phyloP scores from a whole-genome alignment of 2,888 invertebrate genomes.

The Drosophila vallismaia region DNA sequence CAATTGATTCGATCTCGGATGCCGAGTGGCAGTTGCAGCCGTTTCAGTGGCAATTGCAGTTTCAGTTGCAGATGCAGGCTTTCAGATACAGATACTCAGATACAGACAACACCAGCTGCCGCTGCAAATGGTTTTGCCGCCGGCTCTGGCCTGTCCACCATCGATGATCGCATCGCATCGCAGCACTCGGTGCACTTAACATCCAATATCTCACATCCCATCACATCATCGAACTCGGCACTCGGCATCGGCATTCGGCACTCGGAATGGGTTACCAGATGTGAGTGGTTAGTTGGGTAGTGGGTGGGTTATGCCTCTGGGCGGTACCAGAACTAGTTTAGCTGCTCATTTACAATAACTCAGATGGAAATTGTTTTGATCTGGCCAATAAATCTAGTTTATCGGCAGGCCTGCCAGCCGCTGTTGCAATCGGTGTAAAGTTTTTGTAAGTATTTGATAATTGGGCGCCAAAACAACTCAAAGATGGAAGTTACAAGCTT shows the following conservation, averaged over 20 bases:
- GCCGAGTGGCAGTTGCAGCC: slow-evolving; percentile 16
- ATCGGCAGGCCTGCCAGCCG: slow-evolving; percentile 45
- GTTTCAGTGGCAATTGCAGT: slow-evolving; percentile 19
- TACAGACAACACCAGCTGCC: slow-evolving; percentile 34
- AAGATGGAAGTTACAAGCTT: slow-evolving; percentile 14
- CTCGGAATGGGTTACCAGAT: slow-evolving; percentile 33
- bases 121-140: slow-evolving; percentile 12
- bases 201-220: slow-evolving; percentile 37
- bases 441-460: slow-evolving; percentile 27
- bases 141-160: slow-evolving; percentile 21
- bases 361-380: slow-evolving; percentile 53
- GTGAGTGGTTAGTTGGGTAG: slow-evolving; percentile 6
- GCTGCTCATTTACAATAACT: slow-evolving; percentile 52
- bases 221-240: slow-evolving; percentile 44
- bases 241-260: slow-evolving; percentile 1
- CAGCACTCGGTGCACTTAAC: slow-evolving; percentile 26
- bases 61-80: slow-evolving; percentile 43
- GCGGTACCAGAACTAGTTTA: slow-evolving; percentile 59
- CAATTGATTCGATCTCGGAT: slow-evolving; percentile 56
- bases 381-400: slow-evolving; percentile 64
- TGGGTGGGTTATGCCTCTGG: slow-evolving; percentile 51
- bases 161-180: slow-evolving; percentile 47
- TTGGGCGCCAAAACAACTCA: slow-evolving; percentile 34
- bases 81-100: slow-evolving; percentile 34
- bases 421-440: slow-evolving; percentile 38